These are phyloP conservation scores for Chymomyza caudatula DNA, from an alignment of 2,888 invertebrate species.

Conservation along the genomic window DNA sequence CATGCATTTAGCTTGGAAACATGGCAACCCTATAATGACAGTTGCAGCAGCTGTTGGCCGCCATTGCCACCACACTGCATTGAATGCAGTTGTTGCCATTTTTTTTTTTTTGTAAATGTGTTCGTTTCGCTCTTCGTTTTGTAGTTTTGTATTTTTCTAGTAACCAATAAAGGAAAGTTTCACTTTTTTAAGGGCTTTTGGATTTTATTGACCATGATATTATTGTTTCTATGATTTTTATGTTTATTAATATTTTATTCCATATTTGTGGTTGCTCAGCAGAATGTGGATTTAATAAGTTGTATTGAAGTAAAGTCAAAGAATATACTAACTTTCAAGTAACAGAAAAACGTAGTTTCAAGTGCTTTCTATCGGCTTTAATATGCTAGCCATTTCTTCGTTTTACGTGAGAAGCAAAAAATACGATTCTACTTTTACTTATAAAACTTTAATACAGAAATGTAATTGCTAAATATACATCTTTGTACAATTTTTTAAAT, in stretches of 20 bases:
- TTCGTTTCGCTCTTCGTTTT: not conserved
- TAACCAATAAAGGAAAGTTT: not conserved
- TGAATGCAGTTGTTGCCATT: slow-evolving; percentile 1
- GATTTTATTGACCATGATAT: not conserved
- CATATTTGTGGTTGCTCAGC: not conserved
- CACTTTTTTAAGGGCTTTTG: not conserved
- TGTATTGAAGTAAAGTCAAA: not conserved
- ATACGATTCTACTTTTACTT: no score
- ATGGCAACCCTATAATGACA: not conserved
- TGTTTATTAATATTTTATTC: not conserved
- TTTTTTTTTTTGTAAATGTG: not conserved
- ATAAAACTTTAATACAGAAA: no score
- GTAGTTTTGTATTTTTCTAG: not conserved
- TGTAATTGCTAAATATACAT: no score
- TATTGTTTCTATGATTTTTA: not conserved
- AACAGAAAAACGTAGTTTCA: no score
- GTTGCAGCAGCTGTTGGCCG: not conserved
- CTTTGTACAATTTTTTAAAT: no score
- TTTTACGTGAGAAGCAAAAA: no score
- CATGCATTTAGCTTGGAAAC: not conserved
- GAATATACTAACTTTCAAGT: not conserved
- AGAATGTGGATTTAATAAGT: not conserved
- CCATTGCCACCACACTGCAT: not conserved
- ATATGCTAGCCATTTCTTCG: no score
- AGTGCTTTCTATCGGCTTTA: no score